These are phyloP conservation scores for Mycteria americana DNA, from an alignment of 2,797 vertebrate species.

Conservation along the genomic window DNA sequence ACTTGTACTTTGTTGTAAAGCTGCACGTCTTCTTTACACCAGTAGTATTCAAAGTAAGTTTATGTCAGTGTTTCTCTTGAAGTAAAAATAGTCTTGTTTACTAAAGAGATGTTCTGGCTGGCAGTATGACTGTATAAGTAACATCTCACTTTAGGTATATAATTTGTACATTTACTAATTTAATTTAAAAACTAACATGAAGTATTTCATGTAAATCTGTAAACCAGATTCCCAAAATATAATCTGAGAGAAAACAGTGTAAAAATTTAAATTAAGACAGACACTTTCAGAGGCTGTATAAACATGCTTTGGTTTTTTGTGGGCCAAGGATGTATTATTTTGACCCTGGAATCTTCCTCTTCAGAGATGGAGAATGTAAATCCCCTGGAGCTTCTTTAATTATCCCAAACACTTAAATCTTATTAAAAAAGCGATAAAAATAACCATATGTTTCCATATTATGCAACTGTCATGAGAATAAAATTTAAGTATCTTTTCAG, in stretches of 20 bases:
- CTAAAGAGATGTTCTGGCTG: neutral
- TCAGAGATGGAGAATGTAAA: neutral
- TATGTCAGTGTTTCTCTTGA: neutral
- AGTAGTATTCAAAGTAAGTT: neutral
- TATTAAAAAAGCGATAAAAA: neutral
- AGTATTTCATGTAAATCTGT: neutral
- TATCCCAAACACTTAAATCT: neutral
- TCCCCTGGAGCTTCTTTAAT: neutral
- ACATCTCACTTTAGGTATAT: neutral
- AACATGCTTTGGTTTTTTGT: neutral
- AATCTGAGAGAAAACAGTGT: neutral
- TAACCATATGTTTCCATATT: neutral
- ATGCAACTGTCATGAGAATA: neutral
- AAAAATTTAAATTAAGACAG: neutral
- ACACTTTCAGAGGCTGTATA: neutral
- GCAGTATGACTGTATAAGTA: neutral
- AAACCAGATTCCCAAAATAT: neutral
- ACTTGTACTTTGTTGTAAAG: neutral
- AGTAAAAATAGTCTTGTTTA: neutral
- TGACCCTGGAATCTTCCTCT: neutral
- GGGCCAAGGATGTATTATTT: neutral
- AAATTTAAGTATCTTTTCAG: neutral
- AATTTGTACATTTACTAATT: neutral
- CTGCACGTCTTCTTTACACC: neutral
- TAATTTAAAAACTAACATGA: neutral